Evolutionary conservation across 2,888 invertebrate species (phyloP).

Genomic region (Lysandra coridon): DNA sequence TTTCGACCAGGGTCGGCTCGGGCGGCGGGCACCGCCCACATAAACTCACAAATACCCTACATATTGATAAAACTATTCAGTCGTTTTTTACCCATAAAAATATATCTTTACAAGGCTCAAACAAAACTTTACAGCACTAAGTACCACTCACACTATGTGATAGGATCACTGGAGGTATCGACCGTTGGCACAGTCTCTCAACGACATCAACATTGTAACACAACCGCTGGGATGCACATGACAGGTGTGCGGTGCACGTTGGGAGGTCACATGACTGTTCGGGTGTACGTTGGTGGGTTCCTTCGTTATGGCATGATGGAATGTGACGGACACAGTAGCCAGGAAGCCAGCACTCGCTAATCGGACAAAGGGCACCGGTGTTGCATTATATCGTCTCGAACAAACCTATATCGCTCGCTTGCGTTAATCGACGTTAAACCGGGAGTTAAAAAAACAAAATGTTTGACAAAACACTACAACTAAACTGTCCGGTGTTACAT

Average conservation of each 20-base stretch:
- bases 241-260: neutral
- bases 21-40: slow-evolving; percentile 60
- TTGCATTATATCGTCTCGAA: slow-evolving; percentile 35
- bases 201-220: slow-evolving; percentile 19
- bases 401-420: slow-evolving; percentile 28
- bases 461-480: neutral
- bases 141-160: slow-evolving; percentile 57
- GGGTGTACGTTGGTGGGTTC: slow-evolving; percentile 23
- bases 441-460: neutral
- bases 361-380: slow-evolving; percentile 44
- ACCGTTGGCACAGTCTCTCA: slow-evolving; percentile 51
- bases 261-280: neutral
- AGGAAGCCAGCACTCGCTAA: slow-evolving; percentile 42
- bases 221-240: neutral
- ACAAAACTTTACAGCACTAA: slow-evolving; percentile 68
- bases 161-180: slow-evolving; percentile 63
- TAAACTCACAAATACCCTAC: slow-evolving; percentile 77
- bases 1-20: slow-evolving; percentile 70
- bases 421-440: slow-evolving; percentile 32
- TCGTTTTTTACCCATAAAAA: slow-evolving; percentile 80
- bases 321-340: slow-evolving; percentile 43
- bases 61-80: slow-evolving; percentile 79
- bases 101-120: slow-evolving; percentile 80
- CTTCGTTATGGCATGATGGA: slow-evolving; percentile 46
- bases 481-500: slow-evolving; percentile 12